Base-by-base conservation (phyloP, 2,888 invertebrate genomes). In the Nyleta sp. region DNA sequence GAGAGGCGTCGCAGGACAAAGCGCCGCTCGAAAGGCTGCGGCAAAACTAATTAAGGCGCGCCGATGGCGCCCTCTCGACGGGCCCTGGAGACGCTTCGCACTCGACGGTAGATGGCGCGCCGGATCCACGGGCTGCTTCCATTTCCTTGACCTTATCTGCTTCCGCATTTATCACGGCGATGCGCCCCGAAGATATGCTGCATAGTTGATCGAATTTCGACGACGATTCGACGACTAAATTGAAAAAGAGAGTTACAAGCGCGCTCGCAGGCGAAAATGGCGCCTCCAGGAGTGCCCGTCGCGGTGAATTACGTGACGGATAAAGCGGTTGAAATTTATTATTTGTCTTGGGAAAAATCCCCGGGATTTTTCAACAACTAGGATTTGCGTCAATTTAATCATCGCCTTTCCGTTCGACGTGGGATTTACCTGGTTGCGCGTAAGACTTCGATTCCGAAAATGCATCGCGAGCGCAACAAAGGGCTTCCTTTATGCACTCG, bases 171-270 rank as follows among this genome's bases (percentile, higher is more conserved):
- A 73, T 73, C 65, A 57, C 50, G 11, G n/a, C 50, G 59, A 57
- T 68, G 65, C 33, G 40, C 46, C 44, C 46, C 6, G 31, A 20
- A 67, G 53, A 60, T 67, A 59, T 42, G 65, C 53, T 40, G 65
- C 67, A 59, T 59, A 59, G 52, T 53, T 42, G 74, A 74, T 74
- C 74, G 74, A 74, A 67, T 65, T 57, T 57, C 65, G 48, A 64
- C 59, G 70, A 71, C 55, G 60, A 71, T 59, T 60, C 60, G 68
- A 55, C 15, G 46, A 22, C 65, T 60, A 57, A 62, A 75, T 75
- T 75, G 74, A 75, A 68, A 75, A 75, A 75, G 55, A 55, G 60
- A 60, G 67, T 74, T 67, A 74, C 65, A 52, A 38, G 55, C 22
- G 46, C 22, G 11, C 8, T 62, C 52, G 35, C 42, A 38, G 18